A percentile compares a stretch with the other conserved stretches of the same genome.
These are phyloP conservation scores for Pangasianodon gigas DNA, from an alignment of 2,113 vertebrate genomes.

Conservation along the genomic window DNA sequence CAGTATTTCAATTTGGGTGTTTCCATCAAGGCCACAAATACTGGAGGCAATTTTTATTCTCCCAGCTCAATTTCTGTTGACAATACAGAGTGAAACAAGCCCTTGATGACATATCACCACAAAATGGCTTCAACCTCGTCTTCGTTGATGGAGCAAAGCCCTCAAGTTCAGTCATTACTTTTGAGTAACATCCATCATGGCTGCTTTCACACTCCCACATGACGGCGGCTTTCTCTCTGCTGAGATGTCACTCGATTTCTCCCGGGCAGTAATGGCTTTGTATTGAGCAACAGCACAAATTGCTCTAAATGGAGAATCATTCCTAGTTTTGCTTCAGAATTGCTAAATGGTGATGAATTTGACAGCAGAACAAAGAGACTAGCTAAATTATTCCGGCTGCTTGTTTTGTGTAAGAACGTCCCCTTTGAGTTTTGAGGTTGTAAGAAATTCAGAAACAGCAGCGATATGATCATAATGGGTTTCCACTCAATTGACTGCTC, in stretches of 20 bases:
- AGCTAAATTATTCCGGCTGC: constrained; percentile 14
- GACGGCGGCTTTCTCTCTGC: constrained; percentile 19
- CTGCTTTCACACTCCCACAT: constrained; percentile 35
- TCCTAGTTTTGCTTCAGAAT: constrained; percentile 26
- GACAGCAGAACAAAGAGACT: background rate
- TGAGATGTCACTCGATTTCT: constrained; percentile 40
- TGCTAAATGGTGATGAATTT: background rate
- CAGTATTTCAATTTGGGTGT: constrained; percentile 21
- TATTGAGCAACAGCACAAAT: constrained; percentile 45
- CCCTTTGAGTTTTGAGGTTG: background rate
- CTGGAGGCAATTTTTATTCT: constrained; percentile 29
- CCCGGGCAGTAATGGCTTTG: constrained; percentile 45
- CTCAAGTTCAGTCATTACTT: constrained; percentile 46
- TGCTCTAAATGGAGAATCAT: constrained; percentile 46
- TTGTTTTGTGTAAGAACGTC: constrained; percentile 30
- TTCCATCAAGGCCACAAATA: constrained; percentile 17
- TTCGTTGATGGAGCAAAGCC: background rate
- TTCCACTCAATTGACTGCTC: constrained; percentile 22
- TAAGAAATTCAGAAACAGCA: constrained; percentile 40
- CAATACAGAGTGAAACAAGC: constrained; percentile 29
- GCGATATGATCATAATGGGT: constrained; percentile 29
- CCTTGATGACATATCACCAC: constrained; percentile 27
- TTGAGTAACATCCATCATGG: constrained; percentile 39
- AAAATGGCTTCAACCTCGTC: constrained; percentile 30
- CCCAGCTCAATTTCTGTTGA: constrained; percentile 28